Evolutionary conservation across 2,113 vertebrate genomes (phyloP), one percentile per base, ranked within the genome.

Genomic region (Heterotilapia buettikoferi): DNA sequence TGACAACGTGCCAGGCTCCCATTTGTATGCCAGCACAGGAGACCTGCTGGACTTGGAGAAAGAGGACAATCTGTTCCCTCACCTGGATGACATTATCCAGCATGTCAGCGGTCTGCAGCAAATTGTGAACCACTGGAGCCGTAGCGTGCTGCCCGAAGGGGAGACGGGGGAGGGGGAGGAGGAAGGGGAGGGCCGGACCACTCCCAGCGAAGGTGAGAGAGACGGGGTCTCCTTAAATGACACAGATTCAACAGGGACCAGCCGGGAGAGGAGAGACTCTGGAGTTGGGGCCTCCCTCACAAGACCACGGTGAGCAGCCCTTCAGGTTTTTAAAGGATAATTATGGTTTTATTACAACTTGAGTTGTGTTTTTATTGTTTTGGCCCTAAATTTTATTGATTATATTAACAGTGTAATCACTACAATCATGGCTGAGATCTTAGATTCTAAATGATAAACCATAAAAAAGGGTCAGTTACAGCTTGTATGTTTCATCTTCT

Each of bases 271-370:
- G 92, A 97, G 98, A 83, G 99, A 99, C 90, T 99, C 98, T 3
- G 98, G 99, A 7, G 98, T 99, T 1, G 99, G 98, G 66, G 98
- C 98, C 11, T 99, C 98, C 0, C 97, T 99, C 61, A 99, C 98
- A 10, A 97, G 99, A 87, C 98, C 98, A 61, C 93, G 95, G 98
- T 99, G 91, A 94, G 97, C 90, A 40, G 52, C 50, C 47, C 53
- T 50, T 29, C 1, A 6, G 36, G 9, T 21, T 12, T 68, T 85
- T 53, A n/a, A 29, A 59, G 53, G 9, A 84, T 63, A 2, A 82
- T 61, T 81, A 59, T 12, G 40, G 1, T 71, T 50, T 85, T 61
- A 59, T 80, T 66, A 11, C 13, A n/a, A 66, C 36, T 47, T 57
- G 21, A 57, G 14, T 79, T 8, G 31, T 59, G 18, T 81, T 88